Percentiles rank a stretch among this genome's conserved stretches.
Conservation (phyloP, 2,113 vertebrate species). For the Monopterus albus region DNA sequence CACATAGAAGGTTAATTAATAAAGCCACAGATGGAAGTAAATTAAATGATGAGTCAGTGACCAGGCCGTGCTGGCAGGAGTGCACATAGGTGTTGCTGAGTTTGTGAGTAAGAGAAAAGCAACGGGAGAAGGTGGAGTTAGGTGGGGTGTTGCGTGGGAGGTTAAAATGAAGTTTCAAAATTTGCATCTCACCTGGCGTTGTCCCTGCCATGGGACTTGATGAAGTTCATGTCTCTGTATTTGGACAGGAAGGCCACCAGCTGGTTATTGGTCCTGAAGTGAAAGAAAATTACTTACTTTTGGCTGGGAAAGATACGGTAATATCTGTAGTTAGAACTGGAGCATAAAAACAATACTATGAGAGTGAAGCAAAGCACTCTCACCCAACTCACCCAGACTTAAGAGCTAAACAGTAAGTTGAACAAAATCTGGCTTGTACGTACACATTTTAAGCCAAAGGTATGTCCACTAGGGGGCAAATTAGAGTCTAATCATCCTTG, state of each 20-base stretch:
- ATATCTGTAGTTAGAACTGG: neutral
- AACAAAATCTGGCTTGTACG: no score
- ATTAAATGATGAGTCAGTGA: constrained; percentile 72
- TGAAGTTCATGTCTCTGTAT: constrained; percentile 97
- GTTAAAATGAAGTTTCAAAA: constrained; percentile 19
- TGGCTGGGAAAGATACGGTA: constrained; percentile 42
- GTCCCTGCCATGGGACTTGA: constrained; percentile 98
- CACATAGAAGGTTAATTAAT: constrained; percentile 74
- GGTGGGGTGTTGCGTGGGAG: neutral
- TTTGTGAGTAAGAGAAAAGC: constrained; percentile 3
- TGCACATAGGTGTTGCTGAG: neutral
- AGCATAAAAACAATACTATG: no score
- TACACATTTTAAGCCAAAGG: no score
- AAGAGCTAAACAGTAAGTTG: no score
- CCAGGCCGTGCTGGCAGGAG: constrained; percentile 44
- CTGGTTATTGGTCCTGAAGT: constrained; percentile 93
- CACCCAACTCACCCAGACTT: no score
- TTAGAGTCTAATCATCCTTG: no score
- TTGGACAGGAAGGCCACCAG: constrained; percentile 96
- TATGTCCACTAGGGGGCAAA: no score
- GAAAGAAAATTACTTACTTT: constrained; percentile 28
- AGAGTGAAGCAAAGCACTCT: no score
- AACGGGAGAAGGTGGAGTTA: no score
- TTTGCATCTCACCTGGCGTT: constrained; percentile 89
- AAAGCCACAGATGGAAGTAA: constrained; percentile 69